Evolutionary conservation across 2,113 vertebrate species (phyloP), one percentile per base, ranked within the genome.

Genomic region (Sciurus niger): DNA sequence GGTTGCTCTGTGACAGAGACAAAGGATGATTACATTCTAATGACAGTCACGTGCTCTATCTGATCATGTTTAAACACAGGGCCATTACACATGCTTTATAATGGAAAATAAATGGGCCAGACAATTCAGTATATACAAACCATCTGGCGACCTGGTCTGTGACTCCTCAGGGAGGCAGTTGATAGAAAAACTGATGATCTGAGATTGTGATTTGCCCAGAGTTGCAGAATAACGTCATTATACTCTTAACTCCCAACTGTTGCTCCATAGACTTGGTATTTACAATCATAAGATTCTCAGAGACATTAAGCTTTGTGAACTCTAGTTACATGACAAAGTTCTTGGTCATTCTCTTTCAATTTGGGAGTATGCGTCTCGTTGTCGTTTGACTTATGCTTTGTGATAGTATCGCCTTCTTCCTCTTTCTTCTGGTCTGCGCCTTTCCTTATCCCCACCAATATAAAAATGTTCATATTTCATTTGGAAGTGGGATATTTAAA

Each of bases 51-150:
- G 87, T 74, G 51, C 70, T 92, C 53, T 89, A 80, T 89, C 79
- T 25, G 78, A 86, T 86, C 65, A 28, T 80, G 60, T 95, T 89
- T 85, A 95, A 96, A 84, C 4, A 2, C 8, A 67, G 34, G 89
- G 60, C 79, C 37, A 53, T 95, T 93, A 58, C 80, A 84, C 72
- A 82, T 73, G 48, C 70, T 97, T 92, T 67, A 76, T 82, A 96
- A 94, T 85, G 87, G 84, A 96, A 97, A 95, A 73, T 92, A 96
- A 95, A 68, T 0, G 0, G 63, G 92, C 89, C 95, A 97, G 87
- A 88, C 86, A 87, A 51, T 82, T 95, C 9, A 1, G 46, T 82
- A 20, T 82, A 92, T 88, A 96, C 43, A 94, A 58, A 85, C 90
- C 84, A 97, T 94, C 90, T 93, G 90, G 79, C 80, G 95, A 92